phyloP scores from a whole-genome alignment of 2,888 invertebrate species.

The Beris morrisii region DNA sequence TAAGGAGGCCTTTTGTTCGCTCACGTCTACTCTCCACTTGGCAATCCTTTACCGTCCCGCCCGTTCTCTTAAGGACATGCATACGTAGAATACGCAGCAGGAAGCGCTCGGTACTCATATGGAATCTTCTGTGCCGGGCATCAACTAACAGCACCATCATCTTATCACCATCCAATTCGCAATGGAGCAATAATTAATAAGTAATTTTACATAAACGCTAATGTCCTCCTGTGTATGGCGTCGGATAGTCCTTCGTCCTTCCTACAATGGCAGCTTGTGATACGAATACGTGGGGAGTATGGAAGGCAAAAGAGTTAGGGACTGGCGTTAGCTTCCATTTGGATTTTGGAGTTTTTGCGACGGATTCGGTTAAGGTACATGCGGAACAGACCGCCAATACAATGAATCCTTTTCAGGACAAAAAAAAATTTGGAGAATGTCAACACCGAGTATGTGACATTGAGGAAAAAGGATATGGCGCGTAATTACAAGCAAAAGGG shows the following conservation, averaged over 20 bases:
- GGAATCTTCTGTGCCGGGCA: too few species aligned
- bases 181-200: conserved; percentile 32
- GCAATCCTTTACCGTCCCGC: too few species aligned
- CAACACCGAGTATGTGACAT: neutral
- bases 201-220: conserved; percentile 32
- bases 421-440: neutral
- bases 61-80: too few species aligned
- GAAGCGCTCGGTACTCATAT: too few species aligned
- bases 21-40: too few species aligned
- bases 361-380: neutral
- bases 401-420: neutral
- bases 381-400: neutral
- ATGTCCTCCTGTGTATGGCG: conserved; percentile 25
- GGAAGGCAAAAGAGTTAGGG: neutral
- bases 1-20: too few species aligned
- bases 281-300: neutral
- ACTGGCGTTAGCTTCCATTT: neutral
- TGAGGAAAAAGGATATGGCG: too few species aligned
- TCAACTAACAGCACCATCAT: neutral
- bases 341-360: neutral
- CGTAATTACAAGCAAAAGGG: too few species aligned
- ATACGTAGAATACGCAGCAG: too few species aligned
- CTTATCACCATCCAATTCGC: conserved; percentile 12
- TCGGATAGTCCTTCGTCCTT: conserved; percentile 20
- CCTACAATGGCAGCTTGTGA: neutral